Base-by-base conservation (phyloP, 2,888 invertebrate species). In the Tachina grossa region DNA sequence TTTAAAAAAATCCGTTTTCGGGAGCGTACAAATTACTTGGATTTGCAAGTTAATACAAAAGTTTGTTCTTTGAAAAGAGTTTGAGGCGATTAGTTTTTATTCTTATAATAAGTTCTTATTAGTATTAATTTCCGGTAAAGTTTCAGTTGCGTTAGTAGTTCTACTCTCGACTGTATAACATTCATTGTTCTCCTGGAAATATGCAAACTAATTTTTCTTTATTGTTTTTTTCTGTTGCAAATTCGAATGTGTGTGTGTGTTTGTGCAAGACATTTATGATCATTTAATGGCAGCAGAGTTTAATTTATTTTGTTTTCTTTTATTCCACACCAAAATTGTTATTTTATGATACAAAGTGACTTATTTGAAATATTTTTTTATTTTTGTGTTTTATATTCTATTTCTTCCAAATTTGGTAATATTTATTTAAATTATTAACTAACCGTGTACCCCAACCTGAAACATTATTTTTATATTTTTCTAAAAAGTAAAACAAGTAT, bases 221-320 rank as follows among this genome's bases (percentile, higher is more conserved):
- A 49, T 31, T 11, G 1, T 16, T 19, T 41, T 11, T 65, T 22
- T 19, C 16, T 41, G 6, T n/a, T 55, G 19, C 8, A n/a, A 8
- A 14, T 75, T 53, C 4, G n/a, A 43, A 65, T 31, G 5, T 51
- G 49, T 49, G n/a, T 11, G 49, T 74, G 41, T 41, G 63, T 11
- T 9, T n/a, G n/a, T 51, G 19, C 13, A 8, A 9, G 11, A 16
- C 41, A 63, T 74, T 74, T 63, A 51, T 63, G 49, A 43, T 43
- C 43, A 63, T 79, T 61, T 74, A 55, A 55, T 83, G 74, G 68
- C 55, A 72, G 55, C 68, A 66, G 45, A 59, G 59, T 72, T 65
- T 41, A 9, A 43, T 61, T 82, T 49, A 13, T 69, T 63, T 45
- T 53, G 4, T 10, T 3, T 63, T 9, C 49, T 22, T 13, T 41